phyloP scores from a whole-genome alignment of 2,113 vertebrate genomes.

The Procavia capensis region DNA sequence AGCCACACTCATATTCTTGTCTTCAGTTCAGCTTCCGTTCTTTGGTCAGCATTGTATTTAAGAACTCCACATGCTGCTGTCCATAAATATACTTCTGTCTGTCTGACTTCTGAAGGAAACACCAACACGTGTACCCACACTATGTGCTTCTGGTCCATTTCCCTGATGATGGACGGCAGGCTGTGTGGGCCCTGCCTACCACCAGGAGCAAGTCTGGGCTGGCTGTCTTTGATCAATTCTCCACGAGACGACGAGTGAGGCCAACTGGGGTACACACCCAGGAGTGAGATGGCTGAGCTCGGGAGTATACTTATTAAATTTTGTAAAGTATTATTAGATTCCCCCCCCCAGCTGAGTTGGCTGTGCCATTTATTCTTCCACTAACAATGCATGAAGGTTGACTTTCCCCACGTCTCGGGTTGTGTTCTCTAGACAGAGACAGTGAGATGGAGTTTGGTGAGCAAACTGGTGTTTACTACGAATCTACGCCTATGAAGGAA shows the following conservation, averaged over 20 bases:
- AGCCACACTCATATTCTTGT: neutral
- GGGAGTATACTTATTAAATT: too few species aligned
- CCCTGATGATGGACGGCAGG: neutral
- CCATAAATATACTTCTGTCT: neutral
- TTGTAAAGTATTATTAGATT: neutral
- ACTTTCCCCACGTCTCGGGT: neutral
- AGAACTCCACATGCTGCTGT: neutral
- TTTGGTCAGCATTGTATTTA: accelerated
- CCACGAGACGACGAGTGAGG: neutral
- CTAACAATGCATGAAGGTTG: neutral
- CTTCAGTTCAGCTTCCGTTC: neutral
- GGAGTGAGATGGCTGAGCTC: neutral
- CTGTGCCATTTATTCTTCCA: neutral
- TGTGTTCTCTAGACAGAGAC: neutral
- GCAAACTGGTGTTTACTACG: neutral
- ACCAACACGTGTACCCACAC: neutral
- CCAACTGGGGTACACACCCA: too few species aligned
- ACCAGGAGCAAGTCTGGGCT: neutral
- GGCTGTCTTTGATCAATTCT: neutral
- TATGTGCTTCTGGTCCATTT: neutral
- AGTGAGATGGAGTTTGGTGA: neutral
- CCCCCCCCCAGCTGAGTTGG: neutral
- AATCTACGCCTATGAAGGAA: neutral
- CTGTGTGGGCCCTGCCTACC: neutral
- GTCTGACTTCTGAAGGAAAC: neutral